phyloP scores from a whole-genome alignment of 1,140 invertebrate genomes.

The Drosophila miranda region DNA sequence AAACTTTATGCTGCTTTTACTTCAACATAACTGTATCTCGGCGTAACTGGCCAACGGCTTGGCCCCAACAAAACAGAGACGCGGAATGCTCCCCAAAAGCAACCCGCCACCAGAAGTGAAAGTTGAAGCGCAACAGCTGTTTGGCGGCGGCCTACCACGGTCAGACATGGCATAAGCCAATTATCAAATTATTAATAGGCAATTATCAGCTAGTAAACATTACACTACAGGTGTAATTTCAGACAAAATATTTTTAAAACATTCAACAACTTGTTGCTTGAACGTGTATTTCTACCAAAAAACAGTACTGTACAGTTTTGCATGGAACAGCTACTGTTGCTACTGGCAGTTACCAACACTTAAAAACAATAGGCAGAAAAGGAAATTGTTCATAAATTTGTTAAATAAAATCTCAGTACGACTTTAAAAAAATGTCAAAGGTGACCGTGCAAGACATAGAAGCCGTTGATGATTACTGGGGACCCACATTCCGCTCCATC shows the following conservation, averaged over 20 bases:
- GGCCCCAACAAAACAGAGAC: constrained; percentile 46
- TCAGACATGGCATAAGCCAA: neutral
- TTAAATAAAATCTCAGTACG: constrained; percentile 6
- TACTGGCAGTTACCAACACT: constrained; percentile 22
- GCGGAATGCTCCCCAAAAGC: constrained; percentile 29
- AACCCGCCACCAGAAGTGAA: constrained; percentile 59
- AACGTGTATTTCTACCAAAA: neutral
- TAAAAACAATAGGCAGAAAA: constrained; percentile 1
- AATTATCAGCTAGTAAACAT: no score
- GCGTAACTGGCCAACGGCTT: constrained; percentile 29
- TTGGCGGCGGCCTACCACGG: constrained; percentile 4
- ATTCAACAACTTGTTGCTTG: constrained; percentile 11
- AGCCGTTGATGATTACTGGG: constrained; percentile 94
- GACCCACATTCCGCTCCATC: constrained; percentile 93
- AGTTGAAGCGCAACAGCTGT: constrained; percentile 52
- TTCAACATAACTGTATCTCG: constrained; percentile 49
- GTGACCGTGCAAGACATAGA: constrained; percentile 93
- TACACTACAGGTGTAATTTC: no score
- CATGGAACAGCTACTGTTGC: constrained; percentile 13
- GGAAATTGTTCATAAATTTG: constrained; percentile 2
- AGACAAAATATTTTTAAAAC: no score
- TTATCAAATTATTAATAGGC: no score
- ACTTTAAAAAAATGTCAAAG: constrained; percentile 81
- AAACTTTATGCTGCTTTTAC: constrained; percentile 13
- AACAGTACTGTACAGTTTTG: constrained; percentile 1